phyloP scores from a whole-genome alignment of 1,140 invertebrate species.

The Drosophila tsacasi region DNA sequence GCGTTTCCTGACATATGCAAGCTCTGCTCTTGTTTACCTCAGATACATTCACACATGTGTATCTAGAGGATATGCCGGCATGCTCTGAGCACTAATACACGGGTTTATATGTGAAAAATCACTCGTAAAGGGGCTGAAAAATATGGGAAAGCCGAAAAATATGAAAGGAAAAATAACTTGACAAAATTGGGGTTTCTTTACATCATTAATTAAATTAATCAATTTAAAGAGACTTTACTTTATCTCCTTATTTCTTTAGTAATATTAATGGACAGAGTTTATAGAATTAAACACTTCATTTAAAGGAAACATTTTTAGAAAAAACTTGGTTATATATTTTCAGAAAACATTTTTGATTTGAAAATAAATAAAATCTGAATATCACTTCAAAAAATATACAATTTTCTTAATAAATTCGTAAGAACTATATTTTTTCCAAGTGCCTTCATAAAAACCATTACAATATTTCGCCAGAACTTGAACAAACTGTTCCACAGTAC shows the following conservation, averaged over 20 bases:
- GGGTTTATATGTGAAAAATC: slow-evolving; percentile 8
- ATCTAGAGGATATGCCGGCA: slow-evolving; percentile 10
- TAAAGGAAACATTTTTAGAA: not conserved
- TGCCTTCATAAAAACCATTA: not conserved
- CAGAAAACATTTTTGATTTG: not conserved
- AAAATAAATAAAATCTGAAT: not conserved
- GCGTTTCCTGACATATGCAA: slow-evolving; percentile 45
- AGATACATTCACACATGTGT: slow-evolving; percentile 27
- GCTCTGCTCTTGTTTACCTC: slow-evolving; percentile 24
- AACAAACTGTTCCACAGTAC: slow-evolving; percentile 28
- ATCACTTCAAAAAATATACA: not conserved
- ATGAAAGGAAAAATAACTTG: slow-evolving; percentile 1
- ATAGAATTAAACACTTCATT: not conserved
- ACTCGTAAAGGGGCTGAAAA: not conserved
- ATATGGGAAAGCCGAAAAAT: not conserved
- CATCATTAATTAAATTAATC: not conserved
- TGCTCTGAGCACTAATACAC: not conserved
- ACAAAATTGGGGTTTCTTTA: not conserved
- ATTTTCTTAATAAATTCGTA: not conserved
- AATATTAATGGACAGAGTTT: no score
- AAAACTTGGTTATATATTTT: no score
- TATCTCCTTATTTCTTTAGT: no score
- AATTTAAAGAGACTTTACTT: no score
- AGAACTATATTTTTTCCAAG: not conserved
- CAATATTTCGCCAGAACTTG: slow-evolving; percentile 9